phyloP scores from a whole-genome alignment of 2,113 vertebrate species.

The Bambusicola thoracicus region DNA sequence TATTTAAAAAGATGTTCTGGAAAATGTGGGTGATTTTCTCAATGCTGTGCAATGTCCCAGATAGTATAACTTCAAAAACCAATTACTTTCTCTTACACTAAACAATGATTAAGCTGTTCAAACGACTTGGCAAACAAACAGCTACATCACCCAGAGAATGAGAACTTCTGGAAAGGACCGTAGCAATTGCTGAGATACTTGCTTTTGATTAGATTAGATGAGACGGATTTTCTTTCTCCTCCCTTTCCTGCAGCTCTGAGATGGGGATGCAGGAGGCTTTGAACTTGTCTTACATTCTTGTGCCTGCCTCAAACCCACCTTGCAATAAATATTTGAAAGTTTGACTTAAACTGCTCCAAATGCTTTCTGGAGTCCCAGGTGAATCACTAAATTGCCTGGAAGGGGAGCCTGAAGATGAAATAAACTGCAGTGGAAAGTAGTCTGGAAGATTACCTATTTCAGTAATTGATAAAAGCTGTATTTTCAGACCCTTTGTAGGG shows the following conservation, averaged over 20 bases:
- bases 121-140: constrained; percentile 39
- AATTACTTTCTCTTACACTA: constrained; percentile 50
- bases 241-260: neutral
- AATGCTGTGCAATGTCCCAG: neutral
- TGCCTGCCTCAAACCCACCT: neutral
- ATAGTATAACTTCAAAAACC: constrained; percentile 43
- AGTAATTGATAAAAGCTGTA: constrained; percentile 1
- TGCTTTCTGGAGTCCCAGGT: constrained; percentile 32
- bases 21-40: constrained; percentile 20
- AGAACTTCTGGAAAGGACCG: constrained; percentile 22
- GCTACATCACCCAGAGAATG: constrained; percentile 8
- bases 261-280: neutral
- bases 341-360: constrained; percentile 42
- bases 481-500: neutral
- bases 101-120: constrained; percentile 55
- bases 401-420: constrained; percentile 39
- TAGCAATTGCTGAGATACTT: neutral
- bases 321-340: constrained; percentile 47
- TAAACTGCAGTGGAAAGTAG: neutral
- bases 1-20: constrained; percentile 28
- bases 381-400: constrained; percentile 31
- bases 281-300: constrained; percentile 39
- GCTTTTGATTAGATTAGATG: constrained; percentile 35
- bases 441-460: constrained; percentile 9
- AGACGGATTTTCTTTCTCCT: neutral